phyloP scores from a whole-genome alignment of 2,797 vertebrate species.

The Euphonia xanthogaster region DNA sequence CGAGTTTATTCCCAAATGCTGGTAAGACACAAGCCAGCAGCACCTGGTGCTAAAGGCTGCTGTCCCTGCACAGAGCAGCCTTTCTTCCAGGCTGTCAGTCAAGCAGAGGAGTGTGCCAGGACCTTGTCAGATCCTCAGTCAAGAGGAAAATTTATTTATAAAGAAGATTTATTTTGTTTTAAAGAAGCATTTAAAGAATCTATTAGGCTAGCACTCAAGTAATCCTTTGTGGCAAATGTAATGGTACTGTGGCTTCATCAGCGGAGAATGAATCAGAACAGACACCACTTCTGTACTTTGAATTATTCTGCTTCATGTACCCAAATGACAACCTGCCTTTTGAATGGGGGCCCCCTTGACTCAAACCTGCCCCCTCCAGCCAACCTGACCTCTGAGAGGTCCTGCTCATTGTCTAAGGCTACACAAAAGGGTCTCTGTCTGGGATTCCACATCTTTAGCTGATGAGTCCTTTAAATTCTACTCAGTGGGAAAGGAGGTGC shows the following conservation, averaged over 20 bases:
- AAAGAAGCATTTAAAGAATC: slow-evolving; percentile 14
- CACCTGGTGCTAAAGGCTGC: neutral
- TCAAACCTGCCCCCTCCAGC: neutral
- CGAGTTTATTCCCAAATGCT: fast-evolving
- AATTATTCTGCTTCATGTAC: neutral
- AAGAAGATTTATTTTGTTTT: neutral
- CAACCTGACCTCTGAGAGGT: neutral
- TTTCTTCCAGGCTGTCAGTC: neutral
- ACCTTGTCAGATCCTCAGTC: neutral
- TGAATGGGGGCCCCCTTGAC: neutral
- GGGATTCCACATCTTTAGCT: neutral
- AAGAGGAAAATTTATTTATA: slow-evolving; percentile 1
- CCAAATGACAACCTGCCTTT: neutral
- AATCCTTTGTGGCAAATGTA: neutral
- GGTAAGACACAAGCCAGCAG: neutral
- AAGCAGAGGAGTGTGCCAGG: neutral
- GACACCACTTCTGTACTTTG: neutral
- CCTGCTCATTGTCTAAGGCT: neutral
- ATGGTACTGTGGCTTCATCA: neutral
- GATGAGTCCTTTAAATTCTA: neutral
- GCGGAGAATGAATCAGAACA: neutral
- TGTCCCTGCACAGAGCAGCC: neutral
- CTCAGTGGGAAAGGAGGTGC: neutral
- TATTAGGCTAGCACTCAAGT: neutral
- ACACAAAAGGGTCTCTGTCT: neutral